Conservation (phyloP, 2,113 vertebrate genomes). For the Scomber colias region DNA sequence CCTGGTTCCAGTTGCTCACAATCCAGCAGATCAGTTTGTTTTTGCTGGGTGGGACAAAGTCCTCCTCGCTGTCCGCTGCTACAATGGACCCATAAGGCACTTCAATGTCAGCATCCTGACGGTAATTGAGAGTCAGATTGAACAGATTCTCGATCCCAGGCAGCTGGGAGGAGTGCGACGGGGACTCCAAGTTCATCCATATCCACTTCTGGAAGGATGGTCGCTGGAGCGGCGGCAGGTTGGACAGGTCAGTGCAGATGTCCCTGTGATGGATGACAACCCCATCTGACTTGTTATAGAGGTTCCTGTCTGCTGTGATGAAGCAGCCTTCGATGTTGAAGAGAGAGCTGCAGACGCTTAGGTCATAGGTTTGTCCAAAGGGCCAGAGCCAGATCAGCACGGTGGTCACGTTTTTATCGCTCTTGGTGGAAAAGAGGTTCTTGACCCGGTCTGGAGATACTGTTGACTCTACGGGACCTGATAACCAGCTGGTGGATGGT, state of each 20-base stretch:
- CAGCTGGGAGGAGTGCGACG: constrained; percentile 93
- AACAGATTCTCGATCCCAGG: constrained; percentile 94
- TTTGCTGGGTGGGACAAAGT: constrained; percentile 94
- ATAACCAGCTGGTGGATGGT: constrained; percentile 94
- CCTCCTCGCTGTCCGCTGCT: constrained; percentile 88
- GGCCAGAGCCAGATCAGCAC: constrained; percentile 98
- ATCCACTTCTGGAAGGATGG: constrained; percentile 98
- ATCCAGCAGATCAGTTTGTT: constrained; percentile 97
- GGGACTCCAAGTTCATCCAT: constrained; percentile 99
- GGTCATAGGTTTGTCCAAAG: constrained; percentile 94
- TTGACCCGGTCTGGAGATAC: constrained; percentile 92
- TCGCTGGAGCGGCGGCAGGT: constrained; percentile 91
- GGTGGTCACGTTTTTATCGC: constrained; percentile 91
- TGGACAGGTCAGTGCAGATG: constrained; percentile 93
- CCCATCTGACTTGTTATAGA: constrained; percentile 93
- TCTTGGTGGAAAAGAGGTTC: constrained; percentile 91
- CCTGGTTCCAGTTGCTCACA: constrained; percentile 98
- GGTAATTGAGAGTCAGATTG: constrained; percentile 96
- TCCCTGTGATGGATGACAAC: constrained; percentile 96
- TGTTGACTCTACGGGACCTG: constrained; percentile 92
- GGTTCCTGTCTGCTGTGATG: constrained; percentile 92
- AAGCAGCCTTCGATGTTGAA: constrained; percentile 95
- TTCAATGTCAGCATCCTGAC: constrained; percentile 95
- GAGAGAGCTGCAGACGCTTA: constrained; percentile 90
- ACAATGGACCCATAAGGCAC: constrained; percentile 97